phyloP scores from a whole-genome alignment of 53 echinoderm and acorn worm genomes.

The Temnopleurus reevesii region DNA sequence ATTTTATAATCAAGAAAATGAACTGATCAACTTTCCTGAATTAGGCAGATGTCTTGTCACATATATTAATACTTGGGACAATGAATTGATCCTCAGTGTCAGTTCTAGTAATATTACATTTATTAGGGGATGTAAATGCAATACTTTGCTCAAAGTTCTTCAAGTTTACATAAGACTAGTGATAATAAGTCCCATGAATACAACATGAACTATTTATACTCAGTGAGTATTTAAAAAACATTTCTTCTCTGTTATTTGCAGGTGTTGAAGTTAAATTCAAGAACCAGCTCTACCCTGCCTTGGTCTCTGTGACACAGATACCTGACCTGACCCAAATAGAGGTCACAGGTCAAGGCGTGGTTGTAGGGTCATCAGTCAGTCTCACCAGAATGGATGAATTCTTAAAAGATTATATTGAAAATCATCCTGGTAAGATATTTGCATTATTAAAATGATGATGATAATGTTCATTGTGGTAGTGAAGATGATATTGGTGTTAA shows the following conservation, averaged over 20 bases:
- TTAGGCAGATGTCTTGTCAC: neutral
- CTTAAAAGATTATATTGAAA: slow-evolving; percentile 26
- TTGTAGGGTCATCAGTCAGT: slow-evolving; percentile 50
- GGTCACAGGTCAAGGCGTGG: slow-evolving; percentile 29
- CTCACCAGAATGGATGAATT: slow-evolving; percentile 27
- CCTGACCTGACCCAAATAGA: slow-evolving; percentile 41
- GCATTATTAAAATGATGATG: neutral
- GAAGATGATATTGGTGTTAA: no score
- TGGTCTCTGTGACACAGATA: slow-evolving; percentile 48
- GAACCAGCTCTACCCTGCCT: slow-evolving; percentile 40
- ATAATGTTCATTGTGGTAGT: no score
- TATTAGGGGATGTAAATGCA: neutral
- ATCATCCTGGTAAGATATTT: slow-evolving; percentile 15
- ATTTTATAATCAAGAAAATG: no score
- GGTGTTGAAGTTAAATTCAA: slow-evolving; percentile 66
- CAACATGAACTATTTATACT: no score
- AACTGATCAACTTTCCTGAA: neutral
- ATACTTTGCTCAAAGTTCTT: neutral
- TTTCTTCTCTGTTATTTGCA: neutral
- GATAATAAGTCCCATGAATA: neutral
- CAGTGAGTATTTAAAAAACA: neutral
- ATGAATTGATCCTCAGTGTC: neutral
- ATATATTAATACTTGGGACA: neutral
- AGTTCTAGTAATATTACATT: neutral
- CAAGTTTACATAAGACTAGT: neutral